phyloP scores from a whole-genome alignment of 92 coral and sea anemone genomes.

The Actinernus sp. region DNA sequence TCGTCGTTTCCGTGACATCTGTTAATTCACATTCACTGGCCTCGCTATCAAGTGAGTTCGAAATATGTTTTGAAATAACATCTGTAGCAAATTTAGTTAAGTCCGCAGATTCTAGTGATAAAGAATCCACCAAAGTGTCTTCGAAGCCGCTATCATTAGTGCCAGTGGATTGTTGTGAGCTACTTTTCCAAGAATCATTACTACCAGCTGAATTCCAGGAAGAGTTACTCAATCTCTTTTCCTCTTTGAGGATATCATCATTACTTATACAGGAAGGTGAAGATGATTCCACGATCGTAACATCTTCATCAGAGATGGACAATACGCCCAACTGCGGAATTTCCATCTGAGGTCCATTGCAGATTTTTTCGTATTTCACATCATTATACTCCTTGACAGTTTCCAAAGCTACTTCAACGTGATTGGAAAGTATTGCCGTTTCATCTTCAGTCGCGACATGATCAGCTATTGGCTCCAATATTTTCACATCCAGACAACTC shows the following conservation, averaged over 20 bases:
- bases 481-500: background rate
- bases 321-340: background rate
- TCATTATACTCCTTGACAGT: constrained; percentile 22
- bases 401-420: constrained; percentile 13
- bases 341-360: constrained; percentile 10
- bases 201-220: constrained; percentile 70
- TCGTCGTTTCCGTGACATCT: background rate
- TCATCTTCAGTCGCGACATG: too few relatives aligned
- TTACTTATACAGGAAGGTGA: background rate
- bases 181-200: constrained; percentile 65
- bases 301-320: background rate
- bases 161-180: constrained; percentile 50
- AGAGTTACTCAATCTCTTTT: constrained; percentile 12
- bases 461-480: background rate
- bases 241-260: background rate
- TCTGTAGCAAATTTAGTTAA: too few relatives aligned
- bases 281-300: too few relatives aligned
- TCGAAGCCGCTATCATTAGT: constrained; percentile 78
- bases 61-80: too few relatives aligned
- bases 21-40: too few relatives aligned
- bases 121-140: constrained; percentile 19
- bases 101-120: background rate
- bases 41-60: too few relatives aligned
- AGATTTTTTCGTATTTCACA: background rate
- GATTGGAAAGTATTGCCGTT: too few relatives aligned